phyloP scores from a whole-genome alignment of 2,113 vertebrate genomes.

The Rallus limicola region DNA sequence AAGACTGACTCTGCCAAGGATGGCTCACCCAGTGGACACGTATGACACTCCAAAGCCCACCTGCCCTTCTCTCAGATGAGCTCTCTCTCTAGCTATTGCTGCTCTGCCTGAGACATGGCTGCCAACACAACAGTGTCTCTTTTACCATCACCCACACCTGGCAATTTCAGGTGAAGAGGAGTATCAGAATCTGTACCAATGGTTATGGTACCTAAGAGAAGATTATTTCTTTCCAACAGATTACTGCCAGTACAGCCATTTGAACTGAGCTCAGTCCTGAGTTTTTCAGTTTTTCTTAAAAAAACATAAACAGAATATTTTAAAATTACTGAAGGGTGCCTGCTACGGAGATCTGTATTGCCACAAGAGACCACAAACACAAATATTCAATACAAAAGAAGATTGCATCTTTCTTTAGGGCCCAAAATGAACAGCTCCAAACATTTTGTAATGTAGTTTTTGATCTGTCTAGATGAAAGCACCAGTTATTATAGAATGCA shows the following conservation, averaged over 20 bases:
- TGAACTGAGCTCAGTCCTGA: neutral
- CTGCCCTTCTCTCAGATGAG: neutral
- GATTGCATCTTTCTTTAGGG: neutral
- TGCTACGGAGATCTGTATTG: neutral
- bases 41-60: neutral
- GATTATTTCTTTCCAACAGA: neutral
- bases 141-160: neutral
- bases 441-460: neutral
- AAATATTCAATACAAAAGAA: neutral
- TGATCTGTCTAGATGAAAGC: slow-evolving; percentile 26
- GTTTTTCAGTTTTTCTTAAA: neutral
- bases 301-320: neutral
- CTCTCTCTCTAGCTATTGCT: neutral
- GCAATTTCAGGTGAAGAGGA: neutral
- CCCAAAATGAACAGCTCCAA: neutral
- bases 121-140: neutral
- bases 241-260: neutral
- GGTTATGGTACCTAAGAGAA: neutral
- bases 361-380: neutral
- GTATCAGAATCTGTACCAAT: neutral
- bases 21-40: neutral
- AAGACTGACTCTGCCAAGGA: neutral
- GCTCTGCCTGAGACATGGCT: neutral
- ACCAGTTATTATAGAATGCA: neutral
- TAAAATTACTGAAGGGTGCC: neutral